A percentile compares a stretch with the other conserved stretches of the same genome.
These are phyloP conservation scores for Anser cygnoides DNA, from an alignment of 2,113 vertebrate species.

Conservation along the genomic window DNA sequence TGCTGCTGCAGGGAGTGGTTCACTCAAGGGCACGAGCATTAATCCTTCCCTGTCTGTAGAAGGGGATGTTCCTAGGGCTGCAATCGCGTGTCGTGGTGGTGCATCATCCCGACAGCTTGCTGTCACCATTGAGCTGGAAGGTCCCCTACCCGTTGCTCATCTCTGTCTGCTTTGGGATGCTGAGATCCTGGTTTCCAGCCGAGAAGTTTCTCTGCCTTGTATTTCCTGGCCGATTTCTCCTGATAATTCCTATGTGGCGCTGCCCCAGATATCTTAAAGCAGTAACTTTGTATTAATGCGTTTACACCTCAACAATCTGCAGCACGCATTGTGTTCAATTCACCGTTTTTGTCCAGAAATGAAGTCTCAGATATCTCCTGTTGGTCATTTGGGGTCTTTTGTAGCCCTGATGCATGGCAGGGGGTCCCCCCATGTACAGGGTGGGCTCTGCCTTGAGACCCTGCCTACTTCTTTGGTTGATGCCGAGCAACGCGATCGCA, in stretches of 20 bases:
- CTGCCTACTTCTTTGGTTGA: fast-evolving
- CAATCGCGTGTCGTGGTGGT: not conserved
- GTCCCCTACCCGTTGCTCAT: not conserved
- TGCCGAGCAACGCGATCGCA: fast-evolving
- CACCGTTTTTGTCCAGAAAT: not conserved
- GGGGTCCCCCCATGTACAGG: fast-evolving
- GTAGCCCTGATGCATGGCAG: not conserved
- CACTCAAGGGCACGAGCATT: not conserved
- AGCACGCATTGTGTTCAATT: too few species aligned
- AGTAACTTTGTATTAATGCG: not conserved
- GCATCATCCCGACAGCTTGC: not conserved
- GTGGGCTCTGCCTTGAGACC: not conserved
- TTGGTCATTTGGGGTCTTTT: not conserved
- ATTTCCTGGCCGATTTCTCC: not conserved
- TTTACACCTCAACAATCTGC: not conserved
- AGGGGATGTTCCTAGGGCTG: not conserved
- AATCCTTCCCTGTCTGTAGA: not conserved
- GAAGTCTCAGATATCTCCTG: not conserved
- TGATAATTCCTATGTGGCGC: too few species aligned
- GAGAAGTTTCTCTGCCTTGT: not conserved
- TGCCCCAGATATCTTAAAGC: not conserved
- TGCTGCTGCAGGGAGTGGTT: not conserved
- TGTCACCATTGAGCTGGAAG: not conserved
- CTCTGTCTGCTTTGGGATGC: not conserved
- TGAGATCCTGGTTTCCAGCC: not conserved